These are phyloP conservation scores for Proterorhinus semilunaris DNA, from an alignment of 2,113 vertebrate species.

Conservation along the genomic window DNA sequence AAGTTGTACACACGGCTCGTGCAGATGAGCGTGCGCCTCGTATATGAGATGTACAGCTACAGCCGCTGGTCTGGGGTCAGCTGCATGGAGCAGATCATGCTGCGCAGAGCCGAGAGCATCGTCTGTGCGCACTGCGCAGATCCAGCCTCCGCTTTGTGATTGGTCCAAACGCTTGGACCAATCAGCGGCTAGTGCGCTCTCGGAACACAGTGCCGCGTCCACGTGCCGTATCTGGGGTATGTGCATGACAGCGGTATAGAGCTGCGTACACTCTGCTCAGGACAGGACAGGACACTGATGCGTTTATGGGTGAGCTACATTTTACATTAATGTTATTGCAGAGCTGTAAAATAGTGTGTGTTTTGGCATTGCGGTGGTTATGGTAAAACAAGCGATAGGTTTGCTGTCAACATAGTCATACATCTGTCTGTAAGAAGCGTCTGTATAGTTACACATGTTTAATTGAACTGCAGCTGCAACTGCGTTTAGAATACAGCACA, in stretches of 20 bases:
- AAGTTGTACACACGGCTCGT: neutral
- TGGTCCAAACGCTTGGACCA: slow-evolving; percentile 53
- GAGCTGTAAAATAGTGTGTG: neutral
- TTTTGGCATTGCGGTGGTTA: neutral
- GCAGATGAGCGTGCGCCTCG: neutral
- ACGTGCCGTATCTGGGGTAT: slow-evolving; percentile 55
- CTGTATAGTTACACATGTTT: too few relatives aligned
- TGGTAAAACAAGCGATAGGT: neutral
- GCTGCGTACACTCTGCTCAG: neutral
- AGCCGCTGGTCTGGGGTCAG: slow-evolving; percentile 28
- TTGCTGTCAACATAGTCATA: too few relatives aligned
- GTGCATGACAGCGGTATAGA: slow-evolving; percentile 16
- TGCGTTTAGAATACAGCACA: too few relatives aligned
- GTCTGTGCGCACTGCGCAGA: neutral
- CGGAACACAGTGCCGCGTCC: slow-evolving; percentile 54
- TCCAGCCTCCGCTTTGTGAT: slow-evolving; percentile 35
- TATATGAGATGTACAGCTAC: neutral
- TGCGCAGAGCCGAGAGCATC: slow-evolving; percentile 20
- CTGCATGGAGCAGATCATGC: neutral
- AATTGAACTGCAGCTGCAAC: too few relatives aligned
- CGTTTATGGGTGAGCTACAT: too few relatives aligned
- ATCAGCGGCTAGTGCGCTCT: slow-evolving; percentile 44
- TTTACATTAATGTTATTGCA: neutral
- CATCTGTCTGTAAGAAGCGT: too few relatives aligned
- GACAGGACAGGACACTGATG: neutral